A percentile compares a stretch with the other conserved stretches of the same genome.
Conservation (phyloP, 37 sponge, comb jelly and placozoan species). For the Hormiphora californensis region DNA sequence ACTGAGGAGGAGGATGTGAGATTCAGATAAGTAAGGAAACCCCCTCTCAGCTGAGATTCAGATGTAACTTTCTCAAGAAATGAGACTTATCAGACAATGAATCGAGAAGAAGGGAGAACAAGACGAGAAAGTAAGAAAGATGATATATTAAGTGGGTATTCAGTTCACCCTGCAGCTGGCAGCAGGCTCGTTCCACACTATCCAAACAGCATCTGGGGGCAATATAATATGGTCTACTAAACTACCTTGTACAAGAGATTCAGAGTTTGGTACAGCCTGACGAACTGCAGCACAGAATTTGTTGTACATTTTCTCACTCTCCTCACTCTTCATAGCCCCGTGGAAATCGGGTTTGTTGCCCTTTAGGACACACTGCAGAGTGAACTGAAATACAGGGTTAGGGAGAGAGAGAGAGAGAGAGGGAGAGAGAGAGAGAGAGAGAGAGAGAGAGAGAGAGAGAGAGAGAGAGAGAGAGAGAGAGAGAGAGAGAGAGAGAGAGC, state of each 20-base stretch:
- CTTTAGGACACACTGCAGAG: conserved; percentile 88
- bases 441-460: conserved; percentile 13
- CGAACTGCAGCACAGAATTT: conserved; percentile 68
- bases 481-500: background rate
- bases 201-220: no score
- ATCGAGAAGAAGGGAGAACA: no score
- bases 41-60: no score
- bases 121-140: no score
- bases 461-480: background rate
- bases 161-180: no score
- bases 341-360: conserved; percentile 99
- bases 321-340: conserved; percentile 71
- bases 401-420: background rate
- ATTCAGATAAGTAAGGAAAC: no score
- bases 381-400: conserved; percentile 65
- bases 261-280: conserved; percentile 57
- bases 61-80: no score
- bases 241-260: conserved; percentile 15
- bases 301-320: conserved; percentile 69
- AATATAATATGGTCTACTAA: no score
- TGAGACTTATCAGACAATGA: no score
- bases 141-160: no score
- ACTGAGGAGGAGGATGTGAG: conserved; percentile 63
- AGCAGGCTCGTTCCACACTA: no score
- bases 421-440: background rate